Conservation (phyloP, 2,113 vertebrate genomes). For the Suricata suricatta region DNA sequence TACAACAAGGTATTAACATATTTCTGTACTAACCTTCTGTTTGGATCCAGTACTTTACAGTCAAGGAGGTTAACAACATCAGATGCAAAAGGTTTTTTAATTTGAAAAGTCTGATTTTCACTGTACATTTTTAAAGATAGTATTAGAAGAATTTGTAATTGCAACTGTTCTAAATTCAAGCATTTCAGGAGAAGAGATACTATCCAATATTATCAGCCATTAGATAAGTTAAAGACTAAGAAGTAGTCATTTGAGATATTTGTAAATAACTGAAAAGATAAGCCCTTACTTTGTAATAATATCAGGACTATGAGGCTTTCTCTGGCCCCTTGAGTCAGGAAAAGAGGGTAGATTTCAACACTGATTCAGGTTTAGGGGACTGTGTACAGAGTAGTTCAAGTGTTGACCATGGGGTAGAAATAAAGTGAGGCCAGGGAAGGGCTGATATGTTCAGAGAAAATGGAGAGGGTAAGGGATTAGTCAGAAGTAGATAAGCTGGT, state of each 20-base stretch:
- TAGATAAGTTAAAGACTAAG: constrained; percentile 41
- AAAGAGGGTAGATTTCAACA: not conserved
- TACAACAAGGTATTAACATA: constrained; percentile 2
- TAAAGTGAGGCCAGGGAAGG: not conserved
- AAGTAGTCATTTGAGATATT: not conserved
- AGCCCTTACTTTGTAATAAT: not conserved
- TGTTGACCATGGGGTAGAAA: not conserved
- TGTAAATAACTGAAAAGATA: not conserved
- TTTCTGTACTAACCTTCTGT: constrained; percentile 28
- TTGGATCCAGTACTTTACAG: constrained; percentile 43
- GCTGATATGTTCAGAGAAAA: not conserved
- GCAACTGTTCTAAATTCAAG: not conserved
- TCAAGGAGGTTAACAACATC: constrained; percentile 57
- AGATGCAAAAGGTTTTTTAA: not conserved
- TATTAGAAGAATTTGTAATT: constrained; percentile 46
- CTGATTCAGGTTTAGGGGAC: not conserved
- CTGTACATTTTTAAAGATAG: constrained; percentile 52
- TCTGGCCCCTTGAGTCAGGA: not conserved
- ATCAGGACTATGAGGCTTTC: not conserved
- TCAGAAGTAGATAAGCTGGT: not conserved
- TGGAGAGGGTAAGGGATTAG: not conserved
- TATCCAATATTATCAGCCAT: not conserved
- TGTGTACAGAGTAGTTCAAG: not conserved
- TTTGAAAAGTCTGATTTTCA: constrained; percentile 63
- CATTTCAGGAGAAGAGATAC: constrained; percentile 22